Percentiles rank a stretch among this genome's conserved stretches.
Conservation (phyloP, 2,888 invertebrate species). For the Ophraella communa region DNA sequence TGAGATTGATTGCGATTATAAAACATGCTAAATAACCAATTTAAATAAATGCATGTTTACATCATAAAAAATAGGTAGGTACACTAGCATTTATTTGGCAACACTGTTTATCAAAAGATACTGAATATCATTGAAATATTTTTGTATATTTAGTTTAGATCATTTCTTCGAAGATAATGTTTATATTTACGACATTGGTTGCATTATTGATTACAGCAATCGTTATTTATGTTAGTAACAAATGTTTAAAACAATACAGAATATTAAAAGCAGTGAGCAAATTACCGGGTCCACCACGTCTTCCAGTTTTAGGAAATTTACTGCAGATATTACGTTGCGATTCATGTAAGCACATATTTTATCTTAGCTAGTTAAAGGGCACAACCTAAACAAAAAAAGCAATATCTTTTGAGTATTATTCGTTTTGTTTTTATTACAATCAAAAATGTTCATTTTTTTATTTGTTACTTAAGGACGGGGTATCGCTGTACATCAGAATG, state of each 20-base stretch:
- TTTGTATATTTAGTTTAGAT: background rate
- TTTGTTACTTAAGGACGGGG: too few species aligned
- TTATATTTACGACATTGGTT: background rate
- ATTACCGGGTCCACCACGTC: conserved; percentile 1
- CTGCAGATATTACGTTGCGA: background rate
- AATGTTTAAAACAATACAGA: background rate
- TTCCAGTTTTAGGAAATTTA: conserved; percentile 3
- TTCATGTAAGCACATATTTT: background rate
- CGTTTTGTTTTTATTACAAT: too few species aligned
- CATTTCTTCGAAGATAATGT: background rate
- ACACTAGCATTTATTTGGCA: background rate
- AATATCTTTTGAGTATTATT: too few species aligned
- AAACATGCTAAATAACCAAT: too few species aligned
- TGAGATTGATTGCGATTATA: too few species aligned
- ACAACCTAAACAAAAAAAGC: too few species aligned
- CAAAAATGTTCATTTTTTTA: too few species aligned
- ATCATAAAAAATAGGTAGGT: too few species aligned
- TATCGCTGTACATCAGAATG: too few species aligned
- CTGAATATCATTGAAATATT: background rate
- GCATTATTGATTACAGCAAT: background rate
- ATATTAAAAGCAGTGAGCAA: background rate
- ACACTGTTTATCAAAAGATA: background rate
- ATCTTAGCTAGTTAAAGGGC: background rate
- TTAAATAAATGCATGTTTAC: too few species aligned
- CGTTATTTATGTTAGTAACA: background rate